Evolutionary conservation across 1,140 invertebrate genomes (phyloP), one percentile per base, ranked within the genome.

Genomic region (Oncopodura yosiiana): DNA sequence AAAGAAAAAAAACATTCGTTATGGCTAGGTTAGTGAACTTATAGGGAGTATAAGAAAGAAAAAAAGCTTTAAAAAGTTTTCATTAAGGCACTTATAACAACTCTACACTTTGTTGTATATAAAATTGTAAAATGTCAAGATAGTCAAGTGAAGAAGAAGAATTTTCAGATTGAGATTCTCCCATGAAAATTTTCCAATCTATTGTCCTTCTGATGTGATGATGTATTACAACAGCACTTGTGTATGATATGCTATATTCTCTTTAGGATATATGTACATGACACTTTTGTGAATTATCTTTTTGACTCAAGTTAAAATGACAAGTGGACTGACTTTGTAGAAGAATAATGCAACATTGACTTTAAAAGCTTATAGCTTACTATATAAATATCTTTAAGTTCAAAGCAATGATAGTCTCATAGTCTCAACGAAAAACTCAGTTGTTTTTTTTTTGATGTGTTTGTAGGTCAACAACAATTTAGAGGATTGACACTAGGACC

Each of bases 391-490:
- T n/a, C n/a, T n/a, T n/a, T n/a, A n/a, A n/a, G n/a, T n/a, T n/a
- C n/a, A n/a, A n/a, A n/a, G n/a, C n/a, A n/a, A n/a, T n/a, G n/a
- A n/a, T n/a, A n/a, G n/a, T n/a, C n/a, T n/a, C n/a, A n/a, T n/a
- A n/a, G n/a, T n/a, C n/a, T n/a, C n/a, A n/a, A n/a, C n/a, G n/a
- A n/a, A n/a, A n/a, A n/a, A n/a, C n/a, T n/a, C n/a, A n/a, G n/a
- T 26, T 49, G 16, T n/a, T 36, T 19, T 3, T 16, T 42, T 51
- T 8, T 53, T 43, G 6, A 29, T 24, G 34, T 49, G 42, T 41
- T 23, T 52, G 44, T 43, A 50, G 61, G 51, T n/a, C 57, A 59
- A 46, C 57, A 60, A 44, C 61, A 59, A 49, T 59, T 62, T 34
- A 53, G 53, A 19, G 61, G 61, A 57, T 52, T 62, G 11, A 58